These are phyloP conservation scores for Zaprionus kolodkinae DNA, from an alignment of 1,140 invertebrate genomes.

Conservation along the genomic window DNA sequence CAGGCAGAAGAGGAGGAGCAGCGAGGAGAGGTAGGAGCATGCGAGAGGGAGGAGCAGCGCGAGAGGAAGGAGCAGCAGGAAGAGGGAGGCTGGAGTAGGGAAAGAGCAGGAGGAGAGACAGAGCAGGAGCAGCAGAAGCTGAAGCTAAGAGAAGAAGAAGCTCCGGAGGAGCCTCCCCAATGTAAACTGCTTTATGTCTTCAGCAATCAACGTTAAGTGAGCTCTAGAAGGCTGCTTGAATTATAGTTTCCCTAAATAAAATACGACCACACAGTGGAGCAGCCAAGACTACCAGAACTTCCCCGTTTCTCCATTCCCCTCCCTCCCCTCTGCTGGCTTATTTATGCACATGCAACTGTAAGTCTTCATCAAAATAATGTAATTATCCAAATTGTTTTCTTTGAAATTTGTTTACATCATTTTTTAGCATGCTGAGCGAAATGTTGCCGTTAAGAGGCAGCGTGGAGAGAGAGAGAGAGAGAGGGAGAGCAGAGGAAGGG, in stretches of 20 bases:
- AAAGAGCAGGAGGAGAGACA: neutral
- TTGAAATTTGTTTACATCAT: constrained; percentile 82
- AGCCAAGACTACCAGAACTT: neutral
- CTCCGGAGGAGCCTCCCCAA: neutral
- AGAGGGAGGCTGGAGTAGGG: neutral
- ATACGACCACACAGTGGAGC: constrained; percentile 60
- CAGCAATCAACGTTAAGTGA: constrained; percentile 1
- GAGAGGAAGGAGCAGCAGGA: neutral
- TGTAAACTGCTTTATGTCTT: constrained; percentile 1
- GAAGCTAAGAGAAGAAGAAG: neutral
- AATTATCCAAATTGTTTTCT: constrained; percentile 82
- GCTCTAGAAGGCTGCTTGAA: neutral
- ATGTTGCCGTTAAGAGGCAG: too few relatives aligned
- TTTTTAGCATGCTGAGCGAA: constrained; percentile 30
- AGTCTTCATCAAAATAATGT: constrained; percentile 80
- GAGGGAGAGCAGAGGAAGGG: neutral
- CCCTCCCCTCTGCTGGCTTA: constrained; percentile 29
- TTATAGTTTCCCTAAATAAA: constrained; percentile 5
- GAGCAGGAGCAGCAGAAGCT: neutral
- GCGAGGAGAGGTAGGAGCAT: neutral
- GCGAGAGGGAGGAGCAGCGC: neutral
- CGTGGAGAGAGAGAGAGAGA: neutral
- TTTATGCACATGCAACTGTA: constrained; percentile 67
- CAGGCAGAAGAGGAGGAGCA: neutral
- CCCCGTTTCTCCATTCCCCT: neutral